Evolutionary conservation across 2,888 invertebrate species (phyloP), one percentile per base, ranked within the genome.

Genomic region (Nemurella pictetii): DNA sequence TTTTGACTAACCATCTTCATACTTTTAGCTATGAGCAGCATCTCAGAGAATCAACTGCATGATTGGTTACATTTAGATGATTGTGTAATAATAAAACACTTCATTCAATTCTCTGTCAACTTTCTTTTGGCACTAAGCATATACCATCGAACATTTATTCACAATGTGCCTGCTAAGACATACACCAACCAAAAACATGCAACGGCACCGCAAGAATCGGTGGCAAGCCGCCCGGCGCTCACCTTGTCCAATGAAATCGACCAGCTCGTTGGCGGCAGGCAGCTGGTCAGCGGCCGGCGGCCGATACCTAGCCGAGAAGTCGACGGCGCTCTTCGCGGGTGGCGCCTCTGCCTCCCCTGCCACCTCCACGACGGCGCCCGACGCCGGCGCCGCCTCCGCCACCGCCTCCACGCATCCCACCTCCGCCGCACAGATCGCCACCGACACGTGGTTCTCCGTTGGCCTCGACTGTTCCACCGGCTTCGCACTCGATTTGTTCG

Each of bases 221-320:
- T 55, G 15, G 55, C 20, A 55, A 55, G 20, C 20, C 55, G 15
- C 2, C 55, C 55, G 55, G 9, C 9, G 20, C 9, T 92, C 89
- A 94, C 94, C 93, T 89, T 90, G 90, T 87, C 93, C 93, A 88
- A 94, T 92, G 88, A 93, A 94, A n/a, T 78, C 28, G 29, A 78
- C 78, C 4, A 78, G 29, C 5, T 30, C 78, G 30, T 29, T 28
- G 78, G 26, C 78, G 5, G 30, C n/a, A 2, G 78, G 26, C 5
- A 30, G 2, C 5, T 30, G 2, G 78, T 29, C 30, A 3, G 7
- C 78, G 20, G 85, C 89, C 88, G 87, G 90, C 88, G 87, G 90
- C 77, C 91, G 89, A 87, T 90, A 92, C 83, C 91, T 88, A 80
- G 91, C 89, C 12, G 90, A 89, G 87, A 92, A 91, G 86, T 91